Evolutionary conservation across 2,113 vertebrate species (phyloP).

Genomic region (Jaculus jaculus): DNA sequence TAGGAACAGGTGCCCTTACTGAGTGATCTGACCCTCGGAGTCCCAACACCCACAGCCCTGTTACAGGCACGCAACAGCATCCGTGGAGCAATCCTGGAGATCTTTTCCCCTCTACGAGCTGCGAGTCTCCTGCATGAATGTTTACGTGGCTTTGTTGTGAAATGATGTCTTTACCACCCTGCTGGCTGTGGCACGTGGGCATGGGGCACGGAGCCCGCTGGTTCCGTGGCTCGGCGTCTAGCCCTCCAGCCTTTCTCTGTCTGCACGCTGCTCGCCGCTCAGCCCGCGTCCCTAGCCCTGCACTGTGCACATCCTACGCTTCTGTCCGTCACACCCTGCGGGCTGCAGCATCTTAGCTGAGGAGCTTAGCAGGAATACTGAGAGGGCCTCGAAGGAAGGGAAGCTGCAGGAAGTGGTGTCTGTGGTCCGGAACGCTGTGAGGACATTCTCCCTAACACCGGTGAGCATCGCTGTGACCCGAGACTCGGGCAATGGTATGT

Average conservation of each 20-base stretch:
- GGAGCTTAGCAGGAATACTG: background rate
- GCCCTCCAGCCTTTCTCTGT: background rate
- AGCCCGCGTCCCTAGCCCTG: no score
- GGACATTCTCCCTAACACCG: background rate
- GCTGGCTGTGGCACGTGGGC: background rate
- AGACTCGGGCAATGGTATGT: slow-evolving; percentile 44
- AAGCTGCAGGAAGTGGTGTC: background rate
- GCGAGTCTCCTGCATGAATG: background rate
- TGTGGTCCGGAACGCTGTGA: background rate
- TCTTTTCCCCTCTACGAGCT: background rate
- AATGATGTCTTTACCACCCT: background rate
- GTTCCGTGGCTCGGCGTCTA: background rate
- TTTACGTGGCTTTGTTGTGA: background rate
- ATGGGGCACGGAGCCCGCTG: background rate
- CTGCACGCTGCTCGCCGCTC: background rate
- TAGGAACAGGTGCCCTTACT: background rate
- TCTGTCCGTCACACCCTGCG: background rate
- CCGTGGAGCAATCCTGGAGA: background rate
- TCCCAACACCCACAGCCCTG: background rate
- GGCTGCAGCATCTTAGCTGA: background rate
- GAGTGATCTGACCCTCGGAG: no score
- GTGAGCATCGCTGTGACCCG: slow-evolving; percentile 9
- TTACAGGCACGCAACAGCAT: no score
- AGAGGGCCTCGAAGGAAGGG: background rate
- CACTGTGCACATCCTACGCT: background rate